Conservation (phyloP, 2,797 vertebrate genomes). For the Characodon lateralis region DNA sequence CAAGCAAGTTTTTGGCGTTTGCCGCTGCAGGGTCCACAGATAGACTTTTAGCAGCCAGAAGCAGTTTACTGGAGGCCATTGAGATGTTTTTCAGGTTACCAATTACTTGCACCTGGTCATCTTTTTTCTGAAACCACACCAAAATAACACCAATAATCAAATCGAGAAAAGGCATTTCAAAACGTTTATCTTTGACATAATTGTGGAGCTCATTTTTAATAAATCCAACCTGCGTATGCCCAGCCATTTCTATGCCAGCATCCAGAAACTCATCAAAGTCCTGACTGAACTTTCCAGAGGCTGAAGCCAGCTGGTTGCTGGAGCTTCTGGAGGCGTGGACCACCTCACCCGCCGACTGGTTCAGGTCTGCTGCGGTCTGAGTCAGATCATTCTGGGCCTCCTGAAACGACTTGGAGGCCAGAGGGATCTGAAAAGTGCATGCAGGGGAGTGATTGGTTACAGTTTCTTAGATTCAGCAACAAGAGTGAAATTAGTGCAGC, state of each 20-base stretch:
- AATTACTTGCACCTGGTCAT: slow-evolving; percentile 98
- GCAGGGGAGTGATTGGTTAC: not conserved
- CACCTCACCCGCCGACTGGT: slow-evolving; percentile 96
- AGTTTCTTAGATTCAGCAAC: not conserved
- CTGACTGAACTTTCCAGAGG: slow-evolving; percentile 96
- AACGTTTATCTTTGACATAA: not conserved
- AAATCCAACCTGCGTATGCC: slow-evolving; percentile 90
- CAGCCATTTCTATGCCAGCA: slow-evolving; percentile 99
- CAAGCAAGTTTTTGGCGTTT: slow-evolving; percentile 95
- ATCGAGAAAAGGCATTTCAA: not conserved
- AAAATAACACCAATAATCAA: not conserved
- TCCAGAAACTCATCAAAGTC: slow-evolving; percentile 98
- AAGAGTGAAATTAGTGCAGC: not conserved
- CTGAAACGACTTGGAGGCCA: slow-evolving; percentile 93
- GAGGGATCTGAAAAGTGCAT: slow-evolving; percentile 82
- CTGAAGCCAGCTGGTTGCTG: slow-evolving; percentile 91
- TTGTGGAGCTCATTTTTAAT: not conserved
- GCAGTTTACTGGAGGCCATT: slow-evolving; percentile 97
- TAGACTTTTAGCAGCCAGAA: slow-evolving; percentile 95
- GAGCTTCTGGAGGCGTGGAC: slow-evolving; percentile 93
- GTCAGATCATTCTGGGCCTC: slow-evolving; percentile 95
- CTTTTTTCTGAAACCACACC: slow-evolving; percentile 86
- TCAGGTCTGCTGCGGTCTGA: slow-evolving; percentile 94
- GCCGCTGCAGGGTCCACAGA: slow-evolving; percentile 97
- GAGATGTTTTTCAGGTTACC: slow-evolving; percentile 99